Evolutionary conservation across 2,888 invertebrate genomes (phyloP).

Genomic region (Gymnosoma rotundatum): DNA sequence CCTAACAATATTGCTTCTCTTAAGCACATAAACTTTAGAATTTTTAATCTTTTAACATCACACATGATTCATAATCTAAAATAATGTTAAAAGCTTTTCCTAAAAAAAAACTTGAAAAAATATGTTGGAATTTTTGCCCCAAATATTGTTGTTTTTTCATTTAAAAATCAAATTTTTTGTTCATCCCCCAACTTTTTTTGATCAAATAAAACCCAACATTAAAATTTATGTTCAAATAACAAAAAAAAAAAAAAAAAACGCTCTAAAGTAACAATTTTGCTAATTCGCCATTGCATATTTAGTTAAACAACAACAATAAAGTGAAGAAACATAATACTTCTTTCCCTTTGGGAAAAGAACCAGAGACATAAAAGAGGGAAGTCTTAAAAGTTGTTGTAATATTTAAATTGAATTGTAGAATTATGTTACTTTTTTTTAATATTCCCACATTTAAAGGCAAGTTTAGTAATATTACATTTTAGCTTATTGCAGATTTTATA

Average conservation of each 20-base stretch:
- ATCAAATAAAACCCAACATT: constrained; percentile 57
- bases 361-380: constrained; percentile 6
- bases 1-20: constrained; percentile 13
- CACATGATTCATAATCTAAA: constrained; percentile 56
- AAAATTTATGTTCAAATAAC: constrained; percentile 63
- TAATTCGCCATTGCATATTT: constrained; percentile 67
- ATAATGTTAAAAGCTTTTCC: constrained; percentile 63
- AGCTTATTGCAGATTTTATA: too few species aligned
- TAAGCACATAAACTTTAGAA: not conserved
- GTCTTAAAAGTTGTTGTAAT: too few species aligned
- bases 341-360: not conserved
- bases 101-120: constrained; percentile 3
- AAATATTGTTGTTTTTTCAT: constrained; percentile 36
- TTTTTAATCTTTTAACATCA: constrained; percentile 56
- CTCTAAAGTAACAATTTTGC: constrained; percentile 52
- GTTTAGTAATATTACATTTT: too few species aligned
- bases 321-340: not conserved
- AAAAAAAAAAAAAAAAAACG: constrained; percentile 17
- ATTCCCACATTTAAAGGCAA: too few species aligned
- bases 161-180: constrained; percentile 48
- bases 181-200: constrained; percentile 18
- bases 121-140: constrained; percentile 32
- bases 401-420: too few species aligned
- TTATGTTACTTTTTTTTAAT: too few species aligned
- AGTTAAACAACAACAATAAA: constrained; percentile 33